Conservation (phyloP, 2,888 invertebrate species). For the Troilus luridus region DNA sequence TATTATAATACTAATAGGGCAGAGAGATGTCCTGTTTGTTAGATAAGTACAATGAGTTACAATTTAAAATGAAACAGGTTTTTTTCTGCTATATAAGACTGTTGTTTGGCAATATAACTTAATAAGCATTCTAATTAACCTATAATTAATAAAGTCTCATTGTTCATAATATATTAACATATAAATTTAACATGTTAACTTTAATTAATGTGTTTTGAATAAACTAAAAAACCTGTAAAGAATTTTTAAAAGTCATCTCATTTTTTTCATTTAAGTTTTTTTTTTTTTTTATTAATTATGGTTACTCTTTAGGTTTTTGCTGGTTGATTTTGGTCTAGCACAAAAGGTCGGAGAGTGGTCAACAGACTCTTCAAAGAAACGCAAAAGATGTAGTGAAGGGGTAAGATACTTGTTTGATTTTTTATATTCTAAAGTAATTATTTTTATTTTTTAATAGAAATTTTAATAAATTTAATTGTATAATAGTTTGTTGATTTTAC, state of each 20-base stretch:
- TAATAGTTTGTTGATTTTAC: no score
- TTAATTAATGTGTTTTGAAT: neutral
- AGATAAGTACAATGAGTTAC: no score
- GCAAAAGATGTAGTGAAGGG: conserved; percentile 63
- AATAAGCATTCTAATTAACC: no score
- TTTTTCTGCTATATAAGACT: no score
- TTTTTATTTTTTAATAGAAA: neutral
- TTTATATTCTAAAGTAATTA: neutral
- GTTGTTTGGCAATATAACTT: no score
- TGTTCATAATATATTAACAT: no score
- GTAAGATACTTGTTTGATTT: conserved; percentile 23
- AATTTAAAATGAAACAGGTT: no score
- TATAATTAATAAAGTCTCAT: no score
- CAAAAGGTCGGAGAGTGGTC: conserved; percentile 72
- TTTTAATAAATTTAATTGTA: neutral
- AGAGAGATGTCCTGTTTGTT: no score
- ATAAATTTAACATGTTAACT: no score
- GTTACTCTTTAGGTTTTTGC: conserved; percentile 74
- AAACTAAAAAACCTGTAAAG: neutral
- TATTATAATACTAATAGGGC: no score
- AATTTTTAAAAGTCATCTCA: neutral
- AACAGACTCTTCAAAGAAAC: conserved; percentile 57
- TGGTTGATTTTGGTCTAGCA: conserved; percentile 93
- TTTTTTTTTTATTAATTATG: neutral
- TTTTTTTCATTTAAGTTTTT: neutral